Percentiles rank a stretch among this genome's conserved stretches.
Evolutionary conservation across 2,888 invertebrate genomes (phyloP).

Genomic region (Siphonodentalium dalli): DNA sequence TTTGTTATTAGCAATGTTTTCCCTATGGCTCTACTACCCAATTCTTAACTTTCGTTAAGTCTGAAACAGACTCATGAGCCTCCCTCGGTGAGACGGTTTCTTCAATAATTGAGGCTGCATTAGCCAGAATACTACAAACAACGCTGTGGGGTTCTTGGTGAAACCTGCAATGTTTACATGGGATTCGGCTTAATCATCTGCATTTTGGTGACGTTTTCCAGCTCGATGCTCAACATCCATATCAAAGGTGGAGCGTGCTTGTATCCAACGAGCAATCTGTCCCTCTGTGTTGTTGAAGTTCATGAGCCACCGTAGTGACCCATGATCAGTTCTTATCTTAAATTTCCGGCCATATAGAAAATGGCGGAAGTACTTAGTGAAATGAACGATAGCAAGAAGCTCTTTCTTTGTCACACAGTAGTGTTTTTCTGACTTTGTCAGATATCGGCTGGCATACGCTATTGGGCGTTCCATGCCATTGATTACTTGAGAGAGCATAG

Average conservation of each 20-base stretch:
- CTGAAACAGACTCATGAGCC: background rate
- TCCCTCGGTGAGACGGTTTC: background rate
- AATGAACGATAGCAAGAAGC: background rate
- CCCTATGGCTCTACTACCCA: background rate
- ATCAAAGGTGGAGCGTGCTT: background rate
- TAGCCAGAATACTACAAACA: no score
- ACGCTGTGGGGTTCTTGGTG: background rate
- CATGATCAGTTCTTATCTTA: conserved; percentile 1
- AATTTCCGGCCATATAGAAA: conserved; percentile 5
- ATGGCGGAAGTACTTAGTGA: conserved; percentile 1
- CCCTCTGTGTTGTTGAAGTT: conserved; percentile 3
- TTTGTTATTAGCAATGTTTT: background rate
- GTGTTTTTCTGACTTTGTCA: background rate
- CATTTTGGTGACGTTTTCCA: conserved; percentile 3
- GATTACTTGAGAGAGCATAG: conserved; percentile 1
- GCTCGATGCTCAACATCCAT: conserved; percentile 1
- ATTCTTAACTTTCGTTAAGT: no score
- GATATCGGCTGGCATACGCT: conserved; percentile 2
- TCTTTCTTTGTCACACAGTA: conserved; percentile 3
- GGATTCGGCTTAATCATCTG: conserved; percentile 4
- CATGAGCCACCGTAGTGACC: conserved; percentile 7
- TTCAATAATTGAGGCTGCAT: background rate
- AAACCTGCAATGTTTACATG: conserved; percentile 6
- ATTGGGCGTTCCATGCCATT: conserved; percentile 1
- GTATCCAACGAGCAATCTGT: conserved; percentile 3